Percentiles rank a stretch among this genome's conserved stretches.
These are phyloP conservation scores for Scaptomyza reducta DNA, from an alignment of 2,888 invertebrate species.

Conservation along the genomic window DNA sequence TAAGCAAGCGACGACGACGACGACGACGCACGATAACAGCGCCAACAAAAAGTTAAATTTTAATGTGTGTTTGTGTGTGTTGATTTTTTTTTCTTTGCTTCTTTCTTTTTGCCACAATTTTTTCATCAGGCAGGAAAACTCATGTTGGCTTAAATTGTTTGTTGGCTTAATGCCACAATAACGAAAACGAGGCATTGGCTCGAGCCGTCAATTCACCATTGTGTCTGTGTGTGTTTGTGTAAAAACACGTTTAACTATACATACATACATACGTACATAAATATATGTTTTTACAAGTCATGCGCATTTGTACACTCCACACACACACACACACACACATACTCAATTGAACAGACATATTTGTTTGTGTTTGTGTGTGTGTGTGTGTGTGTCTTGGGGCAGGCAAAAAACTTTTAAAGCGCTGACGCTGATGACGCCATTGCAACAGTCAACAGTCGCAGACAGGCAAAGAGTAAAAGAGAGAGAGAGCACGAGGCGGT, in stretches of 20 bases:
- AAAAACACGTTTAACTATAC: constrained; percentile 61
- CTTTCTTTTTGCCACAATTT: constrained; percentile 70
- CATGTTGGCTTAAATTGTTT: constrained; percentile 78
- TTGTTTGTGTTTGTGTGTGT: constrained; percentile 7
- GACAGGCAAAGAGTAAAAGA: constrained; percentile 14
- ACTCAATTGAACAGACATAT: constrained; percentile 20
- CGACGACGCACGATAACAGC: constrained; percentile 71
- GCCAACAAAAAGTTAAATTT: constrained; percentile 52
- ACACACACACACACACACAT: constrained; percentile 13
- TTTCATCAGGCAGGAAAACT: constrained; percentile 73
- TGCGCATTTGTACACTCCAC: constrained; percentile 59
- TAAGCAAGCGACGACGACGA: constrained; percentile 1
- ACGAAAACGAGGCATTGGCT: constrained; percentile 64
- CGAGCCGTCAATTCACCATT: constrained; percentile 46
- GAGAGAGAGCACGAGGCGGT: neutral
- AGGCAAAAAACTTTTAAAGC: constrained; percentile 72
- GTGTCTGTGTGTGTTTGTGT: constrained; percentile 28
- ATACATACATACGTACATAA: constrained; percentile 33
- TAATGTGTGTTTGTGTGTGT: constrained; percentile 55
- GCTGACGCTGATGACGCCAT: constrained; percentile 59
- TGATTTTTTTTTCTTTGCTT: constrained; percentile 26
- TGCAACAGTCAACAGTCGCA: constrained; percentile 57
- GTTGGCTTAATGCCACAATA: constrained; percentile 76
- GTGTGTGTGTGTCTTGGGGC: constrained; percentile 56
- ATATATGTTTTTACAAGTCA: constrained; percentile 58